Base-by-base conservation (phyloP, 2,888 invertebrate genomes). In the Agrotis puta region DNA sequence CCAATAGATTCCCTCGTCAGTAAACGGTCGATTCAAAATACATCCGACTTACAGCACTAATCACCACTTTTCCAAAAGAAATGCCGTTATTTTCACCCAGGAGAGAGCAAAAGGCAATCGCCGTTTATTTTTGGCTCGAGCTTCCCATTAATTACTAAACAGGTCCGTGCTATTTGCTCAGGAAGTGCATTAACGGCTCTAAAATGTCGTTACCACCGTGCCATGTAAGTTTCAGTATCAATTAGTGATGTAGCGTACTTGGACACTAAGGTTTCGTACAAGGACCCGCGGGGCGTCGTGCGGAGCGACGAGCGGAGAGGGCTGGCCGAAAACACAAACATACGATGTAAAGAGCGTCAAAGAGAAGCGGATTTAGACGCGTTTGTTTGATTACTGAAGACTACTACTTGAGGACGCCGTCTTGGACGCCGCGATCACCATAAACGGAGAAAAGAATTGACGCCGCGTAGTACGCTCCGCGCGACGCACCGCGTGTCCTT, bases 91-190 rank as follows among this genome's bases (percentile, higher is more conserved):
- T 62, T 43, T 6, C 22, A 33, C 11, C 4, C 45, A 48, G 51
- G 45, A 57, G 65, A 79, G 82, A 77, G 78, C 69, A 73, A 62
- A 68, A 54, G 59, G 72, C 73, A 51, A 75, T 82, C 24, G 18
- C 51, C 57, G 53, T 72, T 57, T 59, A 81, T 65, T 72, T 80
- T 82, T 76, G 79, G 72, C 79, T 77, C 68, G 24, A 74, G 3
- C 51, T 51, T 0, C 22, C 69, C 74, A 74, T 85, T 84, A 83
- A 83, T 83, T 76, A 83, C 73, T 81, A 63, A 83, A 77, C 71
- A 77, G 65, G 65, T 77, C 70, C 33, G 27, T 14, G 47, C 65
- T 71, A 79, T 82, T 79, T 77, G 70, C 65, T 65, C 66, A 68
- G 70, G 51, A 59, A 81, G 81, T 81, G 74, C 84, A 82, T 84